Percentiles rank a stretch among this genome's conserved stretches.
These are phyloP conservation scores for Ceratotherium simum DNA, from an alignment of 2,113 vertebrate species.

Conservation along the genomic window DNA sequence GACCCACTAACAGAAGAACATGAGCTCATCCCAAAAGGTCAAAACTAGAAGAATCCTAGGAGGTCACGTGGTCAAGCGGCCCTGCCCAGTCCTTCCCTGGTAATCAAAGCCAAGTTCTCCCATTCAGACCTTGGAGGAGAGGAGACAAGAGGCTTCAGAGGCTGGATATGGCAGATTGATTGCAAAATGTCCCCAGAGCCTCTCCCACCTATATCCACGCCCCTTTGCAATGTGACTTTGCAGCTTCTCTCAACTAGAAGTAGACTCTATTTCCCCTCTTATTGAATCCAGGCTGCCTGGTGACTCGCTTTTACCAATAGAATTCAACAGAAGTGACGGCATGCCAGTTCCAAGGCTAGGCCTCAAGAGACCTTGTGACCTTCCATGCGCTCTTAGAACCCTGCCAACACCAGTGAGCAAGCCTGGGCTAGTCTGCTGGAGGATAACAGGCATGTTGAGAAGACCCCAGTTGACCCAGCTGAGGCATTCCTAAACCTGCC, in stretches of 20 bases:
- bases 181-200: background rate
- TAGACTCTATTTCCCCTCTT: background rate
- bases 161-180: background rate
- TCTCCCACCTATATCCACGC: background rate
- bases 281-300: background rate
- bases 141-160: background rate
- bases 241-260: background rate
- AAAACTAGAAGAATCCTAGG: background rate
- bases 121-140: background rate
- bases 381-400: background rate
- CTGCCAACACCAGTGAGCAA: background rate
- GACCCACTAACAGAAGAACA: background rate
- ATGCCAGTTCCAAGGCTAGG: background rate
- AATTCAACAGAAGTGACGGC: background rate
- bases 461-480: background rate
- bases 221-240: background rate
- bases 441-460: background rate
- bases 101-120: background rate
- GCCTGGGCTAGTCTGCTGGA: too few species aligned
- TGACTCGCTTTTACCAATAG: background rate
- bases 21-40: background rate
- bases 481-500: background rate
- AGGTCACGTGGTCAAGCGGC: background rate
- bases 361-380: background rate
- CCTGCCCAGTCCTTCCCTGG: background rate